phyloP scores from a whole-genome alignment of 2,888 invertebrate species.

The Chloromyia formosa region DNA sequence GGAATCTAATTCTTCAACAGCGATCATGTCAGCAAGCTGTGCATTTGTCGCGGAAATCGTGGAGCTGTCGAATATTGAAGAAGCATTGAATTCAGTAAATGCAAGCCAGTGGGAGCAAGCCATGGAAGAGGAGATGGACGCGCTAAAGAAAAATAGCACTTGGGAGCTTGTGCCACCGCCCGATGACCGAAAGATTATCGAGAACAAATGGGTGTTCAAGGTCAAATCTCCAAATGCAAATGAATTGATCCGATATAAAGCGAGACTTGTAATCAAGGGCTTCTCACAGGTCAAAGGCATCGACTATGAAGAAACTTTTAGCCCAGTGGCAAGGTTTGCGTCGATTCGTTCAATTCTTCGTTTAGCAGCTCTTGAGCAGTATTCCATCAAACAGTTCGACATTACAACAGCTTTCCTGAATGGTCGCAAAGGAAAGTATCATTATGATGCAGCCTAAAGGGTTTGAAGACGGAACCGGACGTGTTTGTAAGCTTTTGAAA shows the following conservation, averaged over 20 bases:
- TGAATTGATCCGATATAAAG: conserved; percentile 52
- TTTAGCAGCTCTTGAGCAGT: conserved; percentile 11
- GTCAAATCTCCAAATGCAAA: conserved; percentile 51
- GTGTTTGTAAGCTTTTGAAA: conserved; percentile 32
- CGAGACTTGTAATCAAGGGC: conserved; percentile 55
- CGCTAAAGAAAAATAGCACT: conserved; percentile 48
- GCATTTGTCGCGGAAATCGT: too few relatives aligned
- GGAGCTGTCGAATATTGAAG: too few relatives aligned
- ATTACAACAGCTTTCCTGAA: conserved; percentile 41
- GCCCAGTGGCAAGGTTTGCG: conserved; percentile 54
- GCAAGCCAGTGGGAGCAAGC: conserved; percentile 50
- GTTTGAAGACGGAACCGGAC: conserved; percentile 28
- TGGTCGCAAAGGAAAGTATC: conserved; percentile 32
- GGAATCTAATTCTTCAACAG: too few relatives aligned
- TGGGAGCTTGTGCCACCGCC: conserved; percentile 48
- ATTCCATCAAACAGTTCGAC: conserved; percentile 35
- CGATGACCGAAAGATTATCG: conserved; percentile 45
- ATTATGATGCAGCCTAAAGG: conserved; percentile 42
- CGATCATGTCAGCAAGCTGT: too few relatives aligned
- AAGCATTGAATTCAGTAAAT: conserved; percentile 48
- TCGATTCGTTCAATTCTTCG: conserved; percentile 52
- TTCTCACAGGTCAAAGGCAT: conserved; percentile 54
- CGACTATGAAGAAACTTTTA: conserved; percentile 56
- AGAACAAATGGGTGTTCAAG: conserved; percentile 54
- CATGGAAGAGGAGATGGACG: conserved; percentile 50